Conservation (phyloP, 1,140 invertebrate species). For the Cylas formicarius region DNA sequence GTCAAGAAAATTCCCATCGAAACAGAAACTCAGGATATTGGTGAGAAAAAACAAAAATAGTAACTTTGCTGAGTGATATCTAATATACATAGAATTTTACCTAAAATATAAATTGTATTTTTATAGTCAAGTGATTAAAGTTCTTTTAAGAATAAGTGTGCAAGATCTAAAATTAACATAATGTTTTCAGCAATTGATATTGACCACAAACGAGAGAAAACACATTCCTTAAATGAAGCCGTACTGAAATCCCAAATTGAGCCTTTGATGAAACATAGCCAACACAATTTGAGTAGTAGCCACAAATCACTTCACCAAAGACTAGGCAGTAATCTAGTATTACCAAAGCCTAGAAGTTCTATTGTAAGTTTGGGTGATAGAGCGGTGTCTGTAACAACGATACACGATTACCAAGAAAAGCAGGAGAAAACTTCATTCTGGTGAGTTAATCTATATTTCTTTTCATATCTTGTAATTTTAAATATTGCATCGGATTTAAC, state of each 20-base stretch:
- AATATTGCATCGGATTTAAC: too few relatives aligned
- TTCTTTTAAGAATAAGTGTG: too few relatives aligned
- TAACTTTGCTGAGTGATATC: too few relatives aligned
- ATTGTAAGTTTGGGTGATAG: slow-evolving; percentile 22
- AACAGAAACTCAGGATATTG: too few relatives aligned
- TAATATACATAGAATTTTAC: too few relatives aligned
- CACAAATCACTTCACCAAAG: slow-evolving; percentile 1
- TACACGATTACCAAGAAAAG: slow-evolving; percentile 9
- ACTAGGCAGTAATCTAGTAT: neutral
- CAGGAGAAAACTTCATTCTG: slow-evolving; percentile 5
- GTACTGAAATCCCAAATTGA: slow-evolving; percentile 1
- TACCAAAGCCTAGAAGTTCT: slow-evolving; percentile 13
- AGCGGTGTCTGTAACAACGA: slow-evolving; percentile 18
- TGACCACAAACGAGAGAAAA: neutral
- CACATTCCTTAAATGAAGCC: neutral
- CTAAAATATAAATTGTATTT: too few relatives aligned
- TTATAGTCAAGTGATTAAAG: too few relatives aligned
- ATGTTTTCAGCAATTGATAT: too few relatives aligned
- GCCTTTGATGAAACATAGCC: slow-evolving; percentile 6
- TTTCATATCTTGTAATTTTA: too few relatives aligned
- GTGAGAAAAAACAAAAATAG: too few relatives aligned
- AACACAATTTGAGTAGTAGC: neutral
- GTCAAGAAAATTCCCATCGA: slow-evolving; percentile 42
- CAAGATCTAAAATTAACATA: too few relatives aligned
- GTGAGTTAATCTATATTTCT: slow-evolving; percentile 1